phyloP scores from a whole-genome alignment of 2,888 invertebrate species.

The Dioctria rufipes region DNA sequence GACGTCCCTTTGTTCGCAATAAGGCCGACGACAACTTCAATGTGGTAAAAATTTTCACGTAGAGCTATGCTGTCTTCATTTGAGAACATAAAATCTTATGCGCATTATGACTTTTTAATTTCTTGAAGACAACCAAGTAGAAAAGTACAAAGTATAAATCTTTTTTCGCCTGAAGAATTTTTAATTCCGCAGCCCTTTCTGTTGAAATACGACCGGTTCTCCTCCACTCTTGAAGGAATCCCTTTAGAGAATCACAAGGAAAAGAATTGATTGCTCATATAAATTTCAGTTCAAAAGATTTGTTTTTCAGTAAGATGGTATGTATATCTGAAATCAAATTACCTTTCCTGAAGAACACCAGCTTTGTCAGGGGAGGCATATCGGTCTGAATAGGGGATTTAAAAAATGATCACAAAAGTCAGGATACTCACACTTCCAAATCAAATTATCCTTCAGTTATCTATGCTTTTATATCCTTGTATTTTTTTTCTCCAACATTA shows the following conservation, averaged over 20 bases:
- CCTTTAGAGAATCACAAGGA: background rate
- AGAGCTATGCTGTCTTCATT: conserved; percentile 9
- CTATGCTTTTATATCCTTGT: too few species aligned
- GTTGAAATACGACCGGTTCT: background rate
- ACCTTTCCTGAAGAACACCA: too few species aligned
- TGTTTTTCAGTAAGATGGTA: background rate
- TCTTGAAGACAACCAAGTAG: conserved; percentile 3
- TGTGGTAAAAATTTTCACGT: conserved; percentile 27
- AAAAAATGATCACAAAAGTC: too few species aligned
- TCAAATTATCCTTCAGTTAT: too few species aligned
- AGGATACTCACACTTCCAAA: too few species aligned
- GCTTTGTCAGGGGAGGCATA: too few species aligned
- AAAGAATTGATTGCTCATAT: conserved; percentile 5
- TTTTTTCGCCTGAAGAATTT: conserved; percentile 33
- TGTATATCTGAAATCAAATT: too few species aligned
- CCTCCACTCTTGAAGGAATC: background rate
- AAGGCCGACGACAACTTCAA: conserved; percentile 1
- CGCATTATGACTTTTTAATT: conserved; percentile 42
- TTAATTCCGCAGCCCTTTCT: conserved; percentile 35
- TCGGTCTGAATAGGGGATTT: too few species aligned
- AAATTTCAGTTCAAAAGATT: conserved; percentile 4
- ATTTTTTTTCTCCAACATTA: too few species aligned
- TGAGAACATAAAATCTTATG: conserved; percentile 13
- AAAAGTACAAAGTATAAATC: background rate
- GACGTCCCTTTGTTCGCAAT: conserved; percentile 11